These are phyloP conservation scores for Allophyes oxyacanthae DNA, from an alignment of 2,888 invertebrate species.

Conservation along the genomic window DNA sequence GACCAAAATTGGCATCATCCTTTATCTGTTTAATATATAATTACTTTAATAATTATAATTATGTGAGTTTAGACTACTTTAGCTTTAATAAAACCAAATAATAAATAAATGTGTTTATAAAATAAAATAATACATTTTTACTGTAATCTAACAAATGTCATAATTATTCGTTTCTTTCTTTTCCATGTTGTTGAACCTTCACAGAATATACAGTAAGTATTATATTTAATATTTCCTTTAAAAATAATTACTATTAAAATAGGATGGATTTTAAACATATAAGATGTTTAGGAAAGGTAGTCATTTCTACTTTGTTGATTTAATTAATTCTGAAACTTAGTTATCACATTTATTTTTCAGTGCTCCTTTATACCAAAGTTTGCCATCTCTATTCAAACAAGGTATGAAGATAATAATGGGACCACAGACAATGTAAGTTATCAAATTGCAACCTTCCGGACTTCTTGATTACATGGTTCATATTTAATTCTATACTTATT, in stretches of 20 bases:
- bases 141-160: slow-evolving; percentile 6
- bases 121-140: neutral
- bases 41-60: too few species aligned
- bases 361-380: slow-evolving; percentile 97
- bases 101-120: too few species aligned
- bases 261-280: too few species aligned
- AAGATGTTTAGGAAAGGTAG: too few species aligned
- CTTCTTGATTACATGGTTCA: too few species aligned
- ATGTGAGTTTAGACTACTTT: too few species aligned
- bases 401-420: slow-evolving; percentile 97
- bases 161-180: slow-evolving; percentile 8
- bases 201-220: slow-evolving; percentile 47
- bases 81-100: too few species aligned
- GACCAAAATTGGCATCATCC: too few species aligned
- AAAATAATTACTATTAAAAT: neutral
- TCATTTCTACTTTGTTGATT: neutral
- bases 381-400: slow-evolving; percentile 95
- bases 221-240: neutral
- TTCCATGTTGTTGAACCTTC: slow-evolving; percentile 33
- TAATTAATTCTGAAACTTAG: neutral
- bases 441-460: neutral
- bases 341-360: slow-evolving; percentile 85
- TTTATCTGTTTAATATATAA: too few species aligned
- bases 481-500: slow-evolving; percentile 45
- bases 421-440: slow-evolving; percentile 95